phyloP scores from a whole-genome alignment of 2,113 vertebrate species.

The Tragelaphus imberbis region DNA sequence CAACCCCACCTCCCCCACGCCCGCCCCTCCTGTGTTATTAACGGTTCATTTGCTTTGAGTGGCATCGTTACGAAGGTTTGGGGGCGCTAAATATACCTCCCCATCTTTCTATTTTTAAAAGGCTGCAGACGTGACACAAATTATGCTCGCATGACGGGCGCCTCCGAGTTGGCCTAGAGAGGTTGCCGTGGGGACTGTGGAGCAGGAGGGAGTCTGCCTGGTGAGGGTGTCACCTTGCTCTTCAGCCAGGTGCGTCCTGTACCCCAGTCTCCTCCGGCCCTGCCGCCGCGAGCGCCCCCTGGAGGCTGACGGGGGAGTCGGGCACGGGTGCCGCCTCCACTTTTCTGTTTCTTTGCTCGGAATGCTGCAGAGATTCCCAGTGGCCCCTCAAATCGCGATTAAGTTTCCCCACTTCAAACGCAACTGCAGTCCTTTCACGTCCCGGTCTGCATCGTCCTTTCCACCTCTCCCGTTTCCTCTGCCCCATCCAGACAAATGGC shows the following conservation, averaged over 20 bases:
- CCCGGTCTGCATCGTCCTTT: not conserved
- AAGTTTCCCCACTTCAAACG: not conserved
- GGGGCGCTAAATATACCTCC: not conserved
- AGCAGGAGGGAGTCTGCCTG: constrained; percentile 31
- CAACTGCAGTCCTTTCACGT: not conserved
- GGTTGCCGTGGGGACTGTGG: constrained; percentile 26
- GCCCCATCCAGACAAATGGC: not conserved
- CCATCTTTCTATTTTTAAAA: not conserved
- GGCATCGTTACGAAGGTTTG: not conserved
- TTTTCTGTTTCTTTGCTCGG: not conserved
- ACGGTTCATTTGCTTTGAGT: not conserved
- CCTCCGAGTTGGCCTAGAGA: constrained; percentile 61
- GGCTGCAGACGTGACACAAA: constrained; percentile 37
- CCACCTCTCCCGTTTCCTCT: not conserved
- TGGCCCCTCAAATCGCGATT: not conserved
- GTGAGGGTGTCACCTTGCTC: accelerated
- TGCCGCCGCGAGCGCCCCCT: not conserved
- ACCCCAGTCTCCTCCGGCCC: not conserved
- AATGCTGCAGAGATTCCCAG: not conserved
- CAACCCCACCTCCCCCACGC: not conserved
- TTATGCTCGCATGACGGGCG: not conserved
- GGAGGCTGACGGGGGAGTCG: not conserved
- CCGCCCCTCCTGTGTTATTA: not conserved
- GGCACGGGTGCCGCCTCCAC: not conserved
- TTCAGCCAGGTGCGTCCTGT: accelerated